These are phyloP conservation scores for Peucedramus taeniatus DNA, from an alignment of 2,113 vertebrate genomes.

Conservation along the genomic window DNA sequence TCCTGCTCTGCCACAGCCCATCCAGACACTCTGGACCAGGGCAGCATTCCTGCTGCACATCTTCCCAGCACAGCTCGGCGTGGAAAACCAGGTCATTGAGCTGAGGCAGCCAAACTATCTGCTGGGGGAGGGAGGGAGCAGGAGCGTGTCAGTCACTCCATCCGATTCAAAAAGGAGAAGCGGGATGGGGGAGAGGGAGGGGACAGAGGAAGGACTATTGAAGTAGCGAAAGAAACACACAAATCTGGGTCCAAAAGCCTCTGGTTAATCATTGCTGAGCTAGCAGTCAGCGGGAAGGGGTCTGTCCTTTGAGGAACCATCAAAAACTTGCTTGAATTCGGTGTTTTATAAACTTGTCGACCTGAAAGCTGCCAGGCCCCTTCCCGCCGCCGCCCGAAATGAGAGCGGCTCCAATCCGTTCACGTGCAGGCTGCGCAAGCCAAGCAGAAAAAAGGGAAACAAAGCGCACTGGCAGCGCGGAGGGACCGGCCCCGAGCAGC, in stretches of 20 bases:
- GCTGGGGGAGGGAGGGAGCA: not conserved
- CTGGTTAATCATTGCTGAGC: not conserved
- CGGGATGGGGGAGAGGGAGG: not conserved
- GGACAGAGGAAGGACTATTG: not conserved
- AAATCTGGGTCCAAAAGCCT: not conserved
- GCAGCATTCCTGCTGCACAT: not conserved
- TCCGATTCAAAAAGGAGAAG: not conserved
- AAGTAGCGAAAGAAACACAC: not conserved
- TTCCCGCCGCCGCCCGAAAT: not conserved
- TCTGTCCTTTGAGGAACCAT: not conserved
- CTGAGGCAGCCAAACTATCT: not conserved
- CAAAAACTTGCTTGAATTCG: not conserved
- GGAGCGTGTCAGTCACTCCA: not conserved
- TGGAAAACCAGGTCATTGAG: not conserved
- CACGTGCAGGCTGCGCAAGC: not conserved
- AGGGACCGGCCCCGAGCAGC: not conserved
- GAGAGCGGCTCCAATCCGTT: not conserved
- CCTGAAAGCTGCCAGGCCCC: not conserved
- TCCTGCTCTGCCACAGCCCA: not conserved
- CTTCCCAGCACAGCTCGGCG: not conserved
- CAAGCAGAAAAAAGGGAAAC: conserved; percentile 42
- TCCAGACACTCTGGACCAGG: not conserved
- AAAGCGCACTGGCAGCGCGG: not conserved
- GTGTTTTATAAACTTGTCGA: not conserved
- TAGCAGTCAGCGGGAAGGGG: not conserved